Evolutionary conservation across 1,140 invertebrate genomes (phyloP).

Genomic region (Bombus waltoni): DNA sequence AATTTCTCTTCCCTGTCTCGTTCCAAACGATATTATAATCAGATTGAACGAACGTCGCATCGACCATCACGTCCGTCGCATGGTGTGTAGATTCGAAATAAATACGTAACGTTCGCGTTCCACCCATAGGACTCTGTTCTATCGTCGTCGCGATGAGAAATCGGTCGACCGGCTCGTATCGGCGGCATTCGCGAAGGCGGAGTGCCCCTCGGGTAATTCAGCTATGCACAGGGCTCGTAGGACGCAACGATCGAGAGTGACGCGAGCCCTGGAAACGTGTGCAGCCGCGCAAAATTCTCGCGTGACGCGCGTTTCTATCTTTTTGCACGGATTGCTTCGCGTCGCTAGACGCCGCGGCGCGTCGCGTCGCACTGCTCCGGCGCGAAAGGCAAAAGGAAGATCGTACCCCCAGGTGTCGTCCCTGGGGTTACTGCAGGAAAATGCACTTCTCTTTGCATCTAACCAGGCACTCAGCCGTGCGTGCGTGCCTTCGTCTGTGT

Average conservation of each 20-base stretch:
- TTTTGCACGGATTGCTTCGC: conserved; percentile 45
- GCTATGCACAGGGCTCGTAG: neutral
- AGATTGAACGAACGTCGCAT: no score
- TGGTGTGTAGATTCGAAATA: no score
- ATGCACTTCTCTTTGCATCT: conserved; percentile 57
- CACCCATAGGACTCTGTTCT: no score
- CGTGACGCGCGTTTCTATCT: conserved; percentile 16
- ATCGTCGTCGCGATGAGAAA: neutral
- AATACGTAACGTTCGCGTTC: no score
- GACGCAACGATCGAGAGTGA: neutral
- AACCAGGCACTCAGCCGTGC: conserved; percentile 47
- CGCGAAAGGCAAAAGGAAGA: conserved; percentile 63
- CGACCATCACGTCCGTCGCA: no score
- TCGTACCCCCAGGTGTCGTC: conserved; percentile 72
- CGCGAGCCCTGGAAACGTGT: neutral
- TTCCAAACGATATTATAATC: no score
- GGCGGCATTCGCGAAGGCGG: neutral
- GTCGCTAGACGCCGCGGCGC: neutral
- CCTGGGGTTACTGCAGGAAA: conserved; percentile 56
- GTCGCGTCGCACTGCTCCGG: neutral
- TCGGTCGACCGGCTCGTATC: neutral
- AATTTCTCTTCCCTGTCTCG: no score
- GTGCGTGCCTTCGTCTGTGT: neutral
- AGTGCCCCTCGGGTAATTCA: conserved; percentile 23
- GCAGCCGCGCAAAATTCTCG: neutral